These are phyloP conservation scores for Stomorhina lunata DNA, from an alignment of 2,888 invertebrate species.

Conservation along the genomic window DNA sequence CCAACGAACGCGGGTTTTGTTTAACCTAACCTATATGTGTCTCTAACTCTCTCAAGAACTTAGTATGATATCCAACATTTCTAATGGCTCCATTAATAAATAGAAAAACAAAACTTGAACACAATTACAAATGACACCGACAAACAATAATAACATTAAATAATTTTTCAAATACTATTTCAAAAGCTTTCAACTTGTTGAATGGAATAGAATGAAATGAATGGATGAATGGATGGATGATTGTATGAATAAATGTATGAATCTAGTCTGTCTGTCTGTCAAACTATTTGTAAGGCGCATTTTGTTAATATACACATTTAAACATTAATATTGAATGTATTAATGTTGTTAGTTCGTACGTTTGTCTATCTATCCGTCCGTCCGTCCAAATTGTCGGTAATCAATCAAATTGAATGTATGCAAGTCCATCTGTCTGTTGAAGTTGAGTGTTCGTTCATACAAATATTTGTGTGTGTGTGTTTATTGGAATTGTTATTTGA, in stretches of 20 bases:
- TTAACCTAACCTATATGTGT: too few species aligned
- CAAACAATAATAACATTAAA: conserved; percentile 36
- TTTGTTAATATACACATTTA: conserved; percentile 1
- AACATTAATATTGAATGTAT: conserved; percentile 20
- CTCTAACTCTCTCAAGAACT: too few species aligned
- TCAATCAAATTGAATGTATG: conserved; percentile 71
- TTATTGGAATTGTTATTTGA: conserved; percentile 30
- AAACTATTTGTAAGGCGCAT: background rate
- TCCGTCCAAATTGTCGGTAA: conserved; percentile 72
- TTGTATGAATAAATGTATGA: conserved; percentile 25
- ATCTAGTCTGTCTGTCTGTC: background rate
- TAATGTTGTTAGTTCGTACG: conserved; percentile 30
- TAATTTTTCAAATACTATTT: conserved; percentile 65
- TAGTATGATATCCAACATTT: too few species aligned
- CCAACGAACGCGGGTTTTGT: too few species aligned
- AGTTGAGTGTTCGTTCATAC: background rate
- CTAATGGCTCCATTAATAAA: background rate
- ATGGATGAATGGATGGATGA: conserved; percentile 26
- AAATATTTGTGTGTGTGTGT: background rate
- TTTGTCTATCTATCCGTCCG: too few species aligned
- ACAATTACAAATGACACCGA: conserved; percentile 53
- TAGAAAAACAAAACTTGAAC: background rate
- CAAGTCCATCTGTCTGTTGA: background rate
- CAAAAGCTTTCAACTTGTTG: conserved; percentile 59
- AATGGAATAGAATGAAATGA: conserved; percentile 16